Evolutionary conservation across 2,888 invertebrate genomes (phyloP), one percentile per base, ranked within the genome.

Genomic region (Pantelozetes paolii): DNA sequence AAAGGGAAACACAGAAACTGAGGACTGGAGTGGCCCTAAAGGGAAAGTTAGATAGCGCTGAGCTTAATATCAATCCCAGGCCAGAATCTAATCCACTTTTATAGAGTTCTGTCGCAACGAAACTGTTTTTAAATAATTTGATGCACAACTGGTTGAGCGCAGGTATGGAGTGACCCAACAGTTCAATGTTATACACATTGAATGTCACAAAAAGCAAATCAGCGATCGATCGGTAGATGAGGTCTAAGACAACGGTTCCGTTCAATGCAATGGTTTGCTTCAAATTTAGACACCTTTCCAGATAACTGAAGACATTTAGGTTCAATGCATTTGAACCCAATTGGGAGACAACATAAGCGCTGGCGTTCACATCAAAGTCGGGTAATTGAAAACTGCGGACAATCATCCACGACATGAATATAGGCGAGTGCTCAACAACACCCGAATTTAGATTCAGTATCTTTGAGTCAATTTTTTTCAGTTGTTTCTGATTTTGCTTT

Each of bases 321-420:
- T 81, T 79, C 26, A 81, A 73, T 3, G 82, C 81, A 50, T 75
- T 73, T 74, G 80, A 81, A 9, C 82, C 82, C n/a, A 81, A 77
- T 40, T 80, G 80, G 57, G 79, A 79, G 1, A 80, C 79, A 18
- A 77, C 59, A 18, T 67, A 48, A n/a, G 74, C 26, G 28, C 71
- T 57, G 1, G 71, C 77, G 13, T 48, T 75, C 11, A 32, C 20
- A 45, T 77, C 76, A 36, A 77, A 72, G 40, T 77, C 78, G 20
- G 81, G 73, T 72, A 80, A 79, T 26, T 77, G 73, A 32, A 74
- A 73, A 54, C 75, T 74, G 40, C 81, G 77, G 15, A 82, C 77
- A 3, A 81, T 79, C 11, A 81, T 78, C 83, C 83, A 83, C 48
- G 79, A 78, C 42, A 83, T 77, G 18, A 82, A 78, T 15, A 83